phyloP scores from a whole-genome alignment of 2,888 invertebrate species.

The Hemithea aestivaria region DNA sequence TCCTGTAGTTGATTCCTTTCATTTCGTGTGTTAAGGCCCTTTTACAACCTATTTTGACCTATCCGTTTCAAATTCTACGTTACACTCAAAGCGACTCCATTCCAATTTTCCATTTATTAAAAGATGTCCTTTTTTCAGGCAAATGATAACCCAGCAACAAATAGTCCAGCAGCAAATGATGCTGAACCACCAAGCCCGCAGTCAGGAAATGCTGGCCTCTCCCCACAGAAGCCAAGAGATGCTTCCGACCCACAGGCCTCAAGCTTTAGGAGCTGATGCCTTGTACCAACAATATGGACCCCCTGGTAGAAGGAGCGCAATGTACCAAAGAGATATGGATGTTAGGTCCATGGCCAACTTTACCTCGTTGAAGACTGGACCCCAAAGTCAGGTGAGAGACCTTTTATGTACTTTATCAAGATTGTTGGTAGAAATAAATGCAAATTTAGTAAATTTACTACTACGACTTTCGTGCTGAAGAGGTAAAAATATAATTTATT shows the following conservation, averaged over 20 bases:
- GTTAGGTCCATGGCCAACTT: conserved; percentile 70
- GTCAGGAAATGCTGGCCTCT: conserved; percentile 78
- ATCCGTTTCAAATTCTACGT: not conserved
- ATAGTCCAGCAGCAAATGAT: conserved; percentile 72
- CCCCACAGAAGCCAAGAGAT: conserved; percentile 78
- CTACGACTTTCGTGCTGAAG: no score
- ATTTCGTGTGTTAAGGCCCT: not conserved
- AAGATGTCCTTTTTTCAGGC: conserved; percentile 46
- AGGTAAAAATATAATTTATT: no score
- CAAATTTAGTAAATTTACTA: no score
- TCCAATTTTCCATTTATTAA: not conserved
- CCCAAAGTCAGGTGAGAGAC: conserved; percentile 55
- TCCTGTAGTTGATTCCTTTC: no score
- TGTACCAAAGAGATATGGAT: conserved; percentile 69
- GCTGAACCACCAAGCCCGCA: conserved; percentile 72
- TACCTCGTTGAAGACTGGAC: conserved; percentile 64
- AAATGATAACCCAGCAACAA: conserved; percentile 72
- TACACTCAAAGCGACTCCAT: not conserved
- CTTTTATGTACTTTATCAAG: no score
- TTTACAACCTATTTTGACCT: no score
- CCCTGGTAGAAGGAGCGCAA: conserved; percentile 63
- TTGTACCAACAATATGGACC: conserved; percentile 72
- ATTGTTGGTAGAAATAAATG: no score
- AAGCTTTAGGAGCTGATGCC: conserved; percentile 68
- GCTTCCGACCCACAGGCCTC: conserved; percentile 62